phyloP scores from a whole-genome alignment of 1,140 invertebrate species.

The Andrena cerasifolii region DNA sequence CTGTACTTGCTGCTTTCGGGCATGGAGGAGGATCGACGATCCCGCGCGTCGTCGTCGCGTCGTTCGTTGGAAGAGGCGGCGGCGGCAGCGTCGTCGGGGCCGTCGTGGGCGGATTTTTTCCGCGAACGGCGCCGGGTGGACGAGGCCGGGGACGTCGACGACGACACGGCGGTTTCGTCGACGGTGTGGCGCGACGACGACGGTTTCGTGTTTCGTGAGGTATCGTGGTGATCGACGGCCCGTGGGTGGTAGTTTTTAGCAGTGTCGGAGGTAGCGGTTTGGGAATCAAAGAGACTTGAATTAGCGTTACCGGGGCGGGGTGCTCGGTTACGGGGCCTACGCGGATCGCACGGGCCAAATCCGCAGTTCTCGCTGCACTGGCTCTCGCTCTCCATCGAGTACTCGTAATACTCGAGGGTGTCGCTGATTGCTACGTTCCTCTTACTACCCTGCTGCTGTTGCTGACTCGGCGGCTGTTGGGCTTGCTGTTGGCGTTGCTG shows the following conservation, averaged over 20 bases:
- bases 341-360: constrained; percentile 82
- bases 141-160: constrained; percentile 32
- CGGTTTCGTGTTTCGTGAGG: constrained; percentile 66
- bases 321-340: constrained; percentile 81
- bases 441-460: constrained; percentile 74
- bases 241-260: constrained; percentile 78
- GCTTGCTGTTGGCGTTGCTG: constrained; percentile 30
- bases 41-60: constrained; percentile 70
- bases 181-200: constrained; percentile 62
- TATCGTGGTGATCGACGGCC: constrained; percentile 67
- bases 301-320: constrained; percentile 82
- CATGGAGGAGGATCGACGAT: constrained; percentile 79
- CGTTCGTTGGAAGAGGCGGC: constrained; percentile 27
- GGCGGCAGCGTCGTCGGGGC: constrained; percentile 51
- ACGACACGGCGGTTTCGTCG: constrained; percentile 22
- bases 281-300: constrained; percentile 83
- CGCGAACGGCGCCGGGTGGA: constrained; percentile 52
- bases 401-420: constrained; percentile 81
- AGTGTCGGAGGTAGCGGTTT: constrained; percentile 82
- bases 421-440: constrained; percentile 82
- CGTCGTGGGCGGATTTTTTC: constrained; percentile 55
- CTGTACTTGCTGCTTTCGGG: constrained; percentile 80
- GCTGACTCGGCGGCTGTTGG: constrained; percentile 42
- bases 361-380: constrained; percentile 83
- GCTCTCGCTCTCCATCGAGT: constrained; percentile 82